phyloP scores from a whole-genome alignment of 2,113 vertebrate species.

The Indicator indicator region DNA sequence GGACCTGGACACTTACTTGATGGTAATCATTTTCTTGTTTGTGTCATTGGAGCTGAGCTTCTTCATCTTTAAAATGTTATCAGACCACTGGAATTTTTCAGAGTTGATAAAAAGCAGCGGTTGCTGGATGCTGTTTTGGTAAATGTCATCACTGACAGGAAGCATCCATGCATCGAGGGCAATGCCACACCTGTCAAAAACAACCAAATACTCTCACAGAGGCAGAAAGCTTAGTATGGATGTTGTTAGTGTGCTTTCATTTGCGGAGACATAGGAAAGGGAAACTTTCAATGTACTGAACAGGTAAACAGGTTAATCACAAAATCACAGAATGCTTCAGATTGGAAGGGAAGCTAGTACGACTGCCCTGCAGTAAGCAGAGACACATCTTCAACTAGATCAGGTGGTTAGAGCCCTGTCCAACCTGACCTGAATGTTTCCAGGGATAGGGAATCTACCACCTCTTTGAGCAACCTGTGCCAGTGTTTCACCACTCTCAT shows the following conservation, averaged over 20 bases:
- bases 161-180: conserved; percentile 94
- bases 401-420: too few relatives aligned
- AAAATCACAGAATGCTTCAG: too few relatives aligned
- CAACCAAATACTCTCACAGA: neutral
- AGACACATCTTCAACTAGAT: too few relatives aligned
- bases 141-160: conserved; percentile 84
- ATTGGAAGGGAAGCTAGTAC: too few relatives aligned
- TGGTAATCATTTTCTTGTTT: conserved; percentile 95
- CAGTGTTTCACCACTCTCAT: too few relatives aligned
- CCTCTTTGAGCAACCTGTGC: too few relatives aligned
- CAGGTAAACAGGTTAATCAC: neutral
- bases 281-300: neutral
- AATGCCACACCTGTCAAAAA: conserved; percentile 85
- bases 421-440: too few relatives aligned
- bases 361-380: too few relatives aligned
- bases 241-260: neutral
- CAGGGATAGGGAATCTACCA: too few relatives aligned
- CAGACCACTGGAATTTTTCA: conserved; percentile 88
- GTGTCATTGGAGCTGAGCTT: conserved; percentile 76
- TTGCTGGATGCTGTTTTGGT: conserved; percentile 80
- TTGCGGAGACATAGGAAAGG: neutral
- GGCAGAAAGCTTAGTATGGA: neutral
- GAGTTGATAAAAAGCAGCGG: conserved; percentile 97
- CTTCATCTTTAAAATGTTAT: conserved; percentile 85
- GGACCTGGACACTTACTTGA: conserved; percentile 78